Evolutionary conservation across 2,113 vertebrate genomes (phyloP), one percentile per base, ranked within the genome.

Genomic region (Bambusicola thoracicus): DNA sequence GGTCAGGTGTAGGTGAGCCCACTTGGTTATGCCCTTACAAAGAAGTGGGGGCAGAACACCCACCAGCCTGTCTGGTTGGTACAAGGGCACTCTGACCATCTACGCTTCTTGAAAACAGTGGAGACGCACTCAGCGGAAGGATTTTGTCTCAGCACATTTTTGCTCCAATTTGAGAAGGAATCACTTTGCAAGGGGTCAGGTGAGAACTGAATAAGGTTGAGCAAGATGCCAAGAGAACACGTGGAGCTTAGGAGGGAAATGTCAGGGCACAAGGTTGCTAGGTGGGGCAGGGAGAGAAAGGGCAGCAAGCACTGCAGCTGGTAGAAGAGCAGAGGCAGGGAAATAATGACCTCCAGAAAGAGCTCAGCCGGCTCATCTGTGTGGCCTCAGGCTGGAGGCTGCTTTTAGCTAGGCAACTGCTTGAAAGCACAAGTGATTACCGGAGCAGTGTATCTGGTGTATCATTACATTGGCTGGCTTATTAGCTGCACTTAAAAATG

Each of bases 91-190:
- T 24, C 29, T 17, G 7, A 17, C 6, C 18, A 20, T 16, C 66
- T 44, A 27, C 2, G 4, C 53, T 77, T 17, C 48, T 41, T 2
- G 0, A 44, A 49, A 38, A 4, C 1, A 27, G 51, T 19, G 10
- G 20, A 73, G 58, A 69, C 55, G 46, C 13, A 15, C 53, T 63
- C 24, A 29, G 67, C 21, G 38, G 32, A 38, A 63, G 13, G 6
- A 3, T 48, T 90, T 79, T 69, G 24, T 55, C 40, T 73, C 29
- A 30, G 36, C 15, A 32, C 11, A 62, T 36, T 32, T 17, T 73
- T 44, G 18, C 24, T 65, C 32, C 21, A 6, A 6, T 59, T 85
- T 59, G 32, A 46, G n/a, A 62, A 65, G 17, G 49, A 86, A 49
- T 24, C 6, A 11, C 43, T 62, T 72, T 83, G 22, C 32, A 72